phyloP scores from a whole-genome alignment of 2,888 invertebrate species.

The Drosophila borealis region DNA sequence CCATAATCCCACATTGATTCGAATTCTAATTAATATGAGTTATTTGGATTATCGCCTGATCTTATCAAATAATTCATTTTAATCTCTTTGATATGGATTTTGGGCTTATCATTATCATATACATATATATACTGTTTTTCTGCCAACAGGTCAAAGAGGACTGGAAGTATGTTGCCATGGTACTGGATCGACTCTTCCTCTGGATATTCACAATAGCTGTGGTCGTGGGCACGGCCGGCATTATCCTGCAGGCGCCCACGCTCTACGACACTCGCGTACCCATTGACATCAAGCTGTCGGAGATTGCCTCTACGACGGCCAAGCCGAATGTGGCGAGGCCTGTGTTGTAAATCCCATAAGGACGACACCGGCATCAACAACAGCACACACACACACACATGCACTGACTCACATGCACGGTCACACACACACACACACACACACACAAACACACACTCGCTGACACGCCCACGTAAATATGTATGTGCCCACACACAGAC shows the following conservation, averaged over 20 bases:
- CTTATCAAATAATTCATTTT: too few relatives aligned
- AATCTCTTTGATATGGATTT: neutral
- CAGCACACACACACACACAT: neutral
- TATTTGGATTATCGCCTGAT: too few relatives aligned
- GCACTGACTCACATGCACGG: slow-evolving; percentile 6
- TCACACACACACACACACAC: slow-evolving; percentile 7
- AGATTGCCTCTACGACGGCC: slow-evolving; percentile 95
- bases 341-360: slow-evolving; percentile 82
- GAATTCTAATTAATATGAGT: too few relatives aligned
- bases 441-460: slow-evolving; percentile 16
- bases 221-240: slow-evolving; percentile 96
- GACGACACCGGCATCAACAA: slow-evolving; percentile 13
- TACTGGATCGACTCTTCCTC: slow-evolving; percentile 97
- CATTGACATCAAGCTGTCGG: slow-evolving; percentile 94
- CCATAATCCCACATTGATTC: too few relatives aligned
- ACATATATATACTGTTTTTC: slow-evolving; percentile 1
- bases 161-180: slow-evolving; percentile 99
- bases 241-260: slow-evolving; percentile 97
- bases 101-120: slow-evolving; percentile 1
- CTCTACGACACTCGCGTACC: slow-evolving; percentile 96
- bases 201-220: slow-evolving; percentile 99
- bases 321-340: slow-evolving; percentile 88
- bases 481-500: slow-evolving; percentile 20
- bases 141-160: slow-evolving; percentile 94
- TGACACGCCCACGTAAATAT: slow-evolving; percentile 7